Conservation (phyloP, 2,797 vertebrate genomes). For the Discoglossus pictus region DNA sequence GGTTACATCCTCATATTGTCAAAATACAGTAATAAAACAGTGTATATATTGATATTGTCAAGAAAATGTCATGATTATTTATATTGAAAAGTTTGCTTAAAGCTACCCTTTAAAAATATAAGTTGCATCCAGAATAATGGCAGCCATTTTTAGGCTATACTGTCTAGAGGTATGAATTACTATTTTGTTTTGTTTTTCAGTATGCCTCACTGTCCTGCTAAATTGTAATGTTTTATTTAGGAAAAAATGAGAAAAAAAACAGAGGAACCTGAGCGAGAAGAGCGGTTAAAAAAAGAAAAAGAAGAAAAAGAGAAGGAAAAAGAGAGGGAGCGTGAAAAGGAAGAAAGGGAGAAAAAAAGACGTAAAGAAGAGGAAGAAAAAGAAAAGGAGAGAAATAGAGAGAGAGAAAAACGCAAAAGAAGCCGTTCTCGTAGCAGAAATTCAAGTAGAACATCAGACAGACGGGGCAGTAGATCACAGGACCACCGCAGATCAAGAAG, state of each 20-base stretch:
- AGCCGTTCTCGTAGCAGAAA: constrained; percentile 92
- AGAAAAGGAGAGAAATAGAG: constrained; percentile 73
- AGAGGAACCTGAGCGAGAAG: constrained; percentile 88
- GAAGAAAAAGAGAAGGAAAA: constrained; percentile 81
- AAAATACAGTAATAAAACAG: too few relatives aligned
- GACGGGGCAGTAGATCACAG: constrained; percentile 87
- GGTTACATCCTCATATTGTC: too few relatives aligned
- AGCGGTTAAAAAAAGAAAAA: too few relatives aligned
- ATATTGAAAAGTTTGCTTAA: too few relatives aligned
- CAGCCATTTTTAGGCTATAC: too few relatives aligned
- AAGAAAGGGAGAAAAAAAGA: constrained; percentile 74
- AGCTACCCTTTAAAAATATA: too few relatives aligned
- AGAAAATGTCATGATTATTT: too few relatives aligned
- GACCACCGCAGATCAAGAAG: constrained; percentile 93
- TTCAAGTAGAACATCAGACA: constrained; percentile 89
- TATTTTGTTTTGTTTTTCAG: too few relatives aligned
- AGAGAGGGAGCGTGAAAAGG: constrained; percentile 73
- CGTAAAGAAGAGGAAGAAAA: constrained; percentile 74
- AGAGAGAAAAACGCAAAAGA: constrained; percentile 82
- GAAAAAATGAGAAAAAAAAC: constrained; percentile 79
- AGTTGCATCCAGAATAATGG: too few relatives aligned
- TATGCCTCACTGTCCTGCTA: not conserved
- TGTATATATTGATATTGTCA: too few relatives aligned
- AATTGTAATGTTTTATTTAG: constrained; percentile 53
- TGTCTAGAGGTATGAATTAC: too few relatives aligned